phyloP scores from a whole-genome alignment of 2,797 vertebrate genomes.

The Lemur catta region DNA sequence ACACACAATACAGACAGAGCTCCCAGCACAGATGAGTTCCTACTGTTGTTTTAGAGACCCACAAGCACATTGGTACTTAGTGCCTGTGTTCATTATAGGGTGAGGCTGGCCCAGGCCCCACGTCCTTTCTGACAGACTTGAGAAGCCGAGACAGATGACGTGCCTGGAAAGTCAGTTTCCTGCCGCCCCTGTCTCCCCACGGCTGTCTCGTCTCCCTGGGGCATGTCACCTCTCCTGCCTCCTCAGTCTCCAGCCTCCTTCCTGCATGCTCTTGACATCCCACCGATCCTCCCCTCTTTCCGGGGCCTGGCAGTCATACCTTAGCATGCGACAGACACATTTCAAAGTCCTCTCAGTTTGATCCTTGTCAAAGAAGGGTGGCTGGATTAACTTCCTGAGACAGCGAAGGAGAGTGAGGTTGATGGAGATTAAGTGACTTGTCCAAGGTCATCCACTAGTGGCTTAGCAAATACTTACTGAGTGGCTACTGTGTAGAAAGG shows the following conservation, averaged over 20 bases:
- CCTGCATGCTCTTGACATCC: neutral
- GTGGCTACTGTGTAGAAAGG: neutral
- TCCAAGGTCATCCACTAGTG: neutral
- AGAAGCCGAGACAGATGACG: conserved; percentile 42
- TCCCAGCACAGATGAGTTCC: neutral
- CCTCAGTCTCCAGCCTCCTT: neutral
- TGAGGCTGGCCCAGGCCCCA: neutral
- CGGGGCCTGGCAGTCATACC: neutral
- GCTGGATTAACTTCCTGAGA: neutral
- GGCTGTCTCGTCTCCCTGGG: neutral
- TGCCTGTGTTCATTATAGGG: neutral
- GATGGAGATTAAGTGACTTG: neutral
- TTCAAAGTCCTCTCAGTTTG: neutral
- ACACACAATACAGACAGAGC: neutral
- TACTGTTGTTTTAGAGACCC: neutral
- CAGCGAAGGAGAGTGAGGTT: neutral
- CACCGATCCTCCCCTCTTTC: neutral
- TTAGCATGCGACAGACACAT: neutral
- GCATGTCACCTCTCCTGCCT: neutral
- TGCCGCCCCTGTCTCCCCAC: neutral
- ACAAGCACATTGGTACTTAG: neutral
- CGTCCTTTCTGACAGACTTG: neutral
- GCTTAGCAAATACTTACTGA: neutral
- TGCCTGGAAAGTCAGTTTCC: conserved; percentile 44
- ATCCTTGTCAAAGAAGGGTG: neutral